Evolutionary conservation across 2,888 invertebrate genomes (phyloP), one percentile per base, ranked within the genome.

Genomic region (Ditula angustiorana): DNA sequence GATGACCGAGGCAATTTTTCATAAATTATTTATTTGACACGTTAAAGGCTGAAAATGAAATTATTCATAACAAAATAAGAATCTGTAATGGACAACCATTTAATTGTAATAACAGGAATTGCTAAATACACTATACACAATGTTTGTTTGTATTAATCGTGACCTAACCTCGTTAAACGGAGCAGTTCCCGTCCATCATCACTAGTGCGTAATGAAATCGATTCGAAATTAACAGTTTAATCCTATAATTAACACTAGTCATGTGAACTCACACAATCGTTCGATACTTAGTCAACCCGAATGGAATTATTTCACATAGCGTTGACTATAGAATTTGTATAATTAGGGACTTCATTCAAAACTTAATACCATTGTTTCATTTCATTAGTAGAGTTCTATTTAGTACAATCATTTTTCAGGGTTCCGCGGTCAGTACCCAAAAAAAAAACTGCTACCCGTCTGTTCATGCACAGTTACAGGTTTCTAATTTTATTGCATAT

Each of bases 1-100:
- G 76, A 87, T 84, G 82, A 86, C 81, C 83, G 81, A 83, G 76
- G 78, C 75, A 73, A 81, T 82, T 61, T 68, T 64, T 66, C 67
- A 58, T 47, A 28, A 53, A 37, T 61, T 66, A 53, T 66, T 56
- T 57, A 69, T 71, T 69, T 62, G 52, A 61, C 53, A 61, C 44
- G 11, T 53, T 52, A 37, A 35, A 44, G 21, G 50, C 26, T 16
- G 21, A 41, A n/a, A 62, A 37, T 47, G 10, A 28, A 53, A 53
- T 46, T 21, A 46, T 46, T 46, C 46, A 24, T 10, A 19, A 46
- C 23, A 24, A 24, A n/a, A 5, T 24, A n/a, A 13, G 23, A 30
- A 53, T 53, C 49, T 35, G n/a, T 5, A 10, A 10, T 5, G 21
- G 7, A 7, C 13, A 16, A 13, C 13, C 35, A 16, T 37, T 37